Conservation (phyloP, 2,113 vertebrate genomes). For the Ovibos moschatus region DNA sequence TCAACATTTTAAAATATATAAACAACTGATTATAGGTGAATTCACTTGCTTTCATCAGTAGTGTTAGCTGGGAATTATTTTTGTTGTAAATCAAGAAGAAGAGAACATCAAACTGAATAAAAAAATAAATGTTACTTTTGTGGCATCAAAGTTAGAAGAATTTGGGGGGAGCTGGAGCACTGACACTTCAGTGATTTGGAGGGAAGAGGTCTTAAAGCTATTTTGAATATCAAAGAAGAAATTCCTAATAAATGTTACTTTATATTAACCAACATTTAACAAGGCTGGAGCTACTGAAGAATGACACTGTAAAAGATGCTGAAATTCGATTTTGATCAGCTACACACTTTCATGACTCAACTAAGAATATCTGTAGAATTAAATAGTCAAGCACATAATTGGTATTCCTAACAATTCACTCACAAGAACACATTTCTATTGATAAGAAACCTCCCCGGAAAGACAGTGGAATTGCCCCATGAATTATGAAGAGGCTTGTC, state of each 20-base stretch:
- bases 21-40: neutral
- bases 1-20: neutral
- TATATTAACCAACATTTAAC: neutral
- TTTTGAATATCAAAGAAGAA: conserved; percentile 7
- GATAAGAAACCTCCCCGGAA: conserved; percentile 23
- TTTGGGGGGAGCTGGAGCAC: neutral
- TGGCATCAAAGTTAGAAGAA: neutral
- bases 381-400: conserved; percentile 43
- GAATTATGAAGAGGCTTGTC: conserved; percentile 76
- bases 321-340: neutral
- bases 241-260: conserved; percentile 5
- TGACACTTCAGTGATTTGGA: neutral
- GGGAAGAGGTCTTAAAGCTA: neutral
- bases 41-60: neutral
- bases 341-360: conserved; percentile 18
- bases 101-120: neutral
- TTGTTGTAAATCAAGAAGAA: neutral
- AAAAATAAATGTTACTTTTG: neutral
- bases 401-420: conserved; percentile 57
- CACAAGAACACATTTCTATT: conserved; percentile 38
- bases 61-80: neutral
- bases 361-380: neutral
- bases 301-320: neutral
- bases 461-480: conserved; percentile 72
- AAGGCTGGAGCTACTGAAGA: neutral